Evolutionary conservation across 2,797 vertebrate genomes (phyloP).

Genomic region (Phrynocephalus vlangalii): DNA sequence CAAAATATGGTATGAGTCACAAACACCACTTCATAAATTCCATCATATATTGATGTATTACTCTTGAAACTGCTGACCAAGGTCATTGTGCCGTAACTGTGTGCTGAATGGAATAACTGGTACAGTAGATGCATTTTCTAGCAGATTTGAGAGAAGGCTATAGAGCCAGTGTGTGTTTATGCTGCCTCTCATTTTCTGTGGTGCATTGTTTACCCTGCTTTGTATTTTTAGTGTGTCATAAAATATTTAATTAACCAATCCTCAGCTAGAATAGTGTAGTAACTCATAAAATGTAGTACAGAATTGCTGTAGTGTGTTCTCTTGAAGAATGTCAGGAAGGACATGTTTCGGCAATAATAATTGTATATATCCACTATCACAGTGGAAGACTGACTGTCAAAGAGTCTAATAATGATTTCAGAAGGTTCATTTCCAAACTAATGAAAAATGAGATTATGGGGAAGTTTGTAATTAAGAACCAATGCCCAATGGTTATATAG

Average conservation of each 20-base stretch:
- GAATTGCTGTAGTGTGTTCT: conserved; percentile 27
- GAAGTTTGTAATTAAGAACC: conserved; percentile 51
- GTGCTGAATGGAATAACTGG: conserved; percentile 24
- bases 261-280: conserved; percentile 17
- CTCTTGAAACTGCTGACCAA: conserved; percentile 38
- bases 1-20: conserved; percentile 38
- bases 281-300: conserved; percentile 44
- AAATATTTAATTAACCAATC: conserved; percentile 59
- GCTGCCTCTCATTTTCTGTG: conserved; percentile 16
- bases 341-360: conserved; percentile 49
- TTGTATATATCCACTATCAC: conserved; percentile 42
- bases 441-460: conserved; percentile 47
- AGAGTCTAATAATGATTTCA: conserved; percentile 37
- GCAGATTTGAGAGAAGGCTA: conserved; percentile 20
- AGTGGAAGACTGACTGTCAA: conserved; percentile 33
- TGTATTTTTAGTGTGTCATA: conserved; percentile 44
- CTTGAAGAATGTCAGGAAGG: conserved; percentile 20
- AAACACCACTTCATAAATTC: conserved; percentile 35
- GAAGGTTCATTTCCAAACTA: conserved; percentile 49
- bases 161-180: not conserved
- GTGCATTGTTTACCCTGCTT: conserved; percentile 11
- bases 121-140: conserved; percentile 15
- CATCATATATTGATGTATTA: conserved; percentile 28
- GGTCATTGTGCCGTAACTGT: conserved; percentile 30
- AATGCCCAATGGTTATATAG: conserved; percentile 29